These are phyloP conservation scores for Amblyjoppa fuscipennis DNA, from an alignment of 2,888 invertebrate genomes.

Conservation along the genomic window DNA sequence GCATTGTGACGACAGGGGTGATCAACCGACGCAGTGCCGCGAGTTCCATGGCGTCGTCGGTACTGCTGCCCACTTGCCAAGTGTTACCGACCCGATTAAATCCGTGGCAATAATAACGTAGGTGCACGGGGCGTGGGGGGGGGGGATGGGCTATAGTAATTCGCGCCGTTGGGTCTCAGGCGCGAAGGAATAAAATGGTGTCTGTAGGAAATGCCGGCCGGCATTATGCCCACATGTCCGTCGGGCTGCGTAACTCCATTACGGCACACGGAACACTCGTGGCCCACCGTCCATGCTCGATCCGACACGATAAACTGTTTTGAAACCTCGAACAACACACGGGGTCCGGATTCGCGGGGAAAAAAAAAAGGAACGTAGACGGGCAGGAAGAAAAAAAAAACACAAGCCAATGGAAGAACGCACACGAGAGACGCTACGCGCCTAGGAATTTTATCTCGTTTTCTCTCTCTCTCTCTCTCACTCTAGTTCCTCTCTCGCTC, in stretches of 20 bases:
- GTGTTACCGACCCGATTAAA: not conserved
- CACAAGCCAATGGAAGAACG: slow-evolving; percentile 50
- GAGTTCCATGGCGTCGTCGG: slow-evolving; percentile 81
- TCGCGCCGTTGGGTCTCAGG: slow-evolving; percentile 37
- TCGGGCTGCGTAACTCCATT: slow-evolving; percentile 69
- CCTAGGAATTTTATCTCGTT: slow-evolving; percentile 63
- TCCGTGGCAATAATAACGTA: not conserved
- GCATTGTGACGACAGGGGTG: slow-evolving; percentile 77
- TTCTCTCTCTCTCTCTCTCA: slow-evolving; percentile 40
- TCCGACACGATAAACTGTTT: slow-evolving; percentile 35
- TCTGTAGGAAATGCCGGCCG: slow-evolving; percentile 84
- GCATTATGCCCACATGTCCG: slow-evolving; percentile 84
- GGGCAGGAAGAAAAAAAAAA: not conserved
- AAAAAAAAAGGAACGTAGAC: not conserved
- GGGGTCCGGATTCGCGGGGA: not conserved
- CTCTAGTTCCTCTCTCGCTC: slow-evolving; percentile 17
- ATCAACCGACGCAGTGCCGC: slow-evolving; percentile 77
- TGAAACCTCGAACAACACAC: slow-evolving; percentile 2
- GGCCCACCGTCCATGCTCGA: slow-evolving; percentile 19
- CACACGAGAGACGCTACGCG: slow-evolving; percentile 66
- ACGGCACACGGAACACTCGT: slow-evolving; percentile 68
- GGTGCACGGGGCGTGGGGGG: not conserved
- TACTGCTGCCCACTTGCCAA: not conserved
- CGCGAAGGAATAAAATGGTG: slow-evolving; percentile 82
- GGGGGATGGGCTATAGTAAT: not conserved